Base-by-base conservation (phyloP, 2,113 vertebrate genomes). In the Crypturellus undulatus region DNA sequence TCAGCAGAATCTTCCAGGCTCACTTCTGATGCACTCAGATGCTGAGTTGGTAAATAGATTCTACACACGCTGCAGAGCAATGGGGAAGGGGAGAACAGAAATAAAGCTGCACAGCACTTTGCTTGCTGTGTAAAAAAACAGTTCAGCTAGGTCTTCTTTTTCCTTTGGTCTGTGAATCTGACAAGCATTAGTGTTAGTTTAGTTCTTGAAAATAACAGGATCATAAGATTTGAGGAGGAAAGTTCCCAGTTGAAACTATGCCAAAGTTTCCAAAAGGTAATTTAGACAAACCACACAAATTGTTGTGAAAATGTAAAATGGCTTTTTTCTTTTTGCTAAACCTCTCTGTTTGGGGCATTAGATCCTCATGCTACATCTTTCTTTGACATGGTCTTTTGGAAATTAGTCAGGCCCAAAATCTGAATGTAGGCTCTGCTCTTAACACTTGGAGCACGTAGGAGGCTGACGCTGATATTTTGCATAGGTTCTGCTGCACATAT, bases 361-460 rank as follows among this genome's bases (percentile, higher is more conserved):
- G 60, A 51, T 18, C 12, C 34, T 75, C 16, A 24, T 75, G 40
- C 62, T 81, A 25, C 7, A 3, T 84, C 26, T 84, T 75, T 70
- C 69, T 75, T 86, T 84, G 34, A 30, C 75, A 70, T 59, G 77
- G 34, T 89, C 64, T 93, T 93, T 72, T 93, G 77, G 80, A 96
- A 84, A 79, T 62, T 84, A 69, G 9, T 83, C 65, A 38, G 73
- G 69, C 86, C 93, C 32, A 28, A 40, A 94, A 89, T 84, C 83
- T 52, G 30, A 92, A 92, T 69, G 80, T 80, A 86, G 65, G 70
- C 92, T 94, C 58, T 79, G 89, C 95, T 95, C 73, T 91, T 87
- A 96, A 93, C 91, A 84, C 92, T 96, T 93, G 42, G 73, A 93
- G 77, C 73, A 73, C 89, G 94, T 95, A 84, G 95, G 96, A 96